phyloP scores from a whole-genome alignment of 2,113 vertebrate species.

The Urocolius indicus region DNA sequence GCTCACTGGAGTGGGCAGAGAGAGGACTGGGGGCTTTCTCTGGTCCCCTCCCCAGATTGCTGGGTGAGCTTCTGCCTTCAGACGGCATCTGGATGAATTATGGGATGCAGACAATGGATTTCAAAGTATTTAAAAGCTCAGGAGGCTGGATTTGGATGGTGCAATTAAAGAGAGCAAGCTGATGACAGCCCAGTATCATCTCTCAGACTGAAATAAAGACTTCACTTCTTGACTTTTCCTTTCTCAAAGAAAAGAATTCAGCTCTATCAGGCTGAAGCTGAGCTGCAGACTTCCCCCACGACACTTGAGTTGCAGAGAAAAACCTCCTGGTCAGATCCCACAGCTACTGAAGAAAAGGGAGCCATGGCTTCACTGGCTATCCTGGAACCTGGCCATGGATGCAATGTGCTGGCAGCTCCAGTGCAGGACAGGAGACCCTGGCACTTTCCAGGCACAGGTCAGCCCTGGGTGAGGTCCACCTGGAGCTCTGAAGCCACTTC shows the following conservation, averaged over 20 bases:
- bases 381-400: background rate
- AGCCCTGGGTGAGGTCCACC: background rate
- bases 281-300: background rate
- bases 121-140: background rate
- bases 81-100: background rate
- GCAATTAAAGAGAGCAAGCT: background rate
- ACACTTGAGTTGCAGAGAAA: background rate
- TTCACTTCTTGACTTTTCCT: background rate
- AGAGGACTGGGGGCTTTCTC: rapidly evolving
- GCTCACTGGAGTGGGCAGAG: background rate
- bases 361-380: rapidly evolving
- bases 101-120: background rate
- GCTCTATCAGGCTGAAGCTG: background rate
- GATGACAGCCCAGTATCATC: slow-evolving; percentile 3
- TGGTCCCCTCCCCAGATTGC: background rate
- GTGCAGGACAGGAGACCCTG: background rate
- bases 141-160: background rate
- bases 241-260: background rate
- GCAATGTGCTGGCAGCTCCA: background rate
- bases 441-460: background rate
- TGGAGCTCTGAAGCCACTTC: background rate
- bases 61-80: background rate
- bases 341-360: background rate
- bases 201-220: background rate
- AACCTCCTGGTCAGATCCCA: background rate